Evolutionary conservation across 2,888 invertebrate species (phyloP).

Genomic region (Ophion costatus): DNA sequence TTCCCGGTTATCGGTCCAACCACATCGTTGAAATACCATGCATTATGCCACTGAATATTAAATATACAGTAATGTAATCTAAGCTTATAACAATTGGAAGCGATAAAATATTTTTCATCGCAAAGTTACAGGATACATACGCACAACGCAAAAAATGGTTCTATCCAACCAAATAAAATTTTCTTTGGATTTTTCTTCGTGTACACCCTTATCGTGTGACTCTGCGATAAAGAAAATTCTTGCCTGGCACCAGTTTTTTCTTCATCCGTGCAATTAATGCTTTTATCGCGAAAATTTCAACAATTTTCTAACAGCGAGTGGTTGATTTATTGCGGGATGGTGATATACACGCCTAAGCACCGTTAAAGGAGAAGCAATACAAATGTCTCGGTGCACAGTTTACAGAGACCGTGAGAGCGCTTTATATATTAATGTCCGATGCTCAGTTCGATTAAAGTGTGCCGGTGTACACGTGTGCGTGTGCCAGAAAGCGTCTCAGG

Average conservation of each 20-base stretch:
- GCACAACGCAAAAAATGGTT: not conserved
- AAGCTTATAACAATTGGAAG: too few relatives aligned
- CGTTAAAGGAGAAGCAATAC: conserved; percentile 14
- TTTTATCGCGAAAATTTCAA: not conserved
- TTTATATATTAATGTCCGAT: conserved; percentile 49
- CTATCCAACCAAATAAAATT: not conserved
- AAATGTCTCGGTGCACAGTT: conserved; percentile 19
- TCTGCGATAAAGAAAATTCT: not conserved
- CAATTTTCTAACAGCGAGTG: not conserved
- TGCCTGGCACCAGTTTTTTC: not conserved
- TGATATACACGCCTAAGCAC: not conserved
- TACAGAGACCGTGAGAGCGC: conserved; percentile 13
- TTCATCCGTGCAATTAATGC: not conserved
- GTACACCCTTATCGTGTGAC: not conserved
- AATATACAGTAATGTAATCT: too few relatives aligned
- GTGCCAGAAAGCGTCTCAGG: conserved; percentile 24
- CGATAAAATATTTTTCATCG: too few relatives aligned
- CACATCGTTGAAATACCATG: too few relatives aligned
- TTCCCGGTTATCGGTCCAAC: too few relatives aligned
- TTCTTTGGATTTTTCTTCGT: not conserved
- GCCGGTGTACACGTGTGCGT: conserved; percentile 8
- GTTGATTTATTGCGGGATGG: not conserved
- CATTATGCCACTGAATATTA: too few relatives aligned
- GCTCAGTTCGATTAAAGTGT: conserved; percentile 28
- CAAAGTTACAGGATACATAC: too few relatives aligned